Evolutionary conservation across 2,888 invertebrate species (phyloP).

Genomic region (Encarsia formosa): DNA sequence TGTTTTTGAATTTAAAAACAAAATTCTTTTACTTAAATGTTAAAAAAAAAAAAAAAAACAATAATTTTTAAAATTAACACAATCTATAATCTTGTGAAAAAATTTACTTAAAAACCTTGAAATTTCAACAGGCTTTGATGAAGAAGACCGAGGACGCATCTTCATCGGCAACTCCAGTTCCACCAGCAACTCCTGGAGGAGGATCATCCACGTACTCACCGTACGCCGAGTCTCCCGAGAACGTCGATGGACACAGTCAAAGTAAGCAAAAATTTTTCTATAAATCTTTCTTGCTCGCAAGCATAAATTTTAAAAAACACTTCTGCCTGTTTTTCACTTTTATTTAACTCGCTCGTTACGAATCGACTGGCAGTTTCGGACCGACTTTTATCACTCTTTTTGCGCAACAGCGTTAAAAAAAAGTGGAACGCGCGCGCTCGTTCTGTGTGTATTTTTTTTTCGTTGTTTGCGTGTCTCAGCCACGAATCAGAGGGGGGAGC

Average conservation of each 20-base stretch:
- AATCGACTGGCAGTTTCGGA: not conserved
- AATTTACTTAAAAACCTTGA: not conserved
- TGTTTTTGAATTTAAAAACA: too few relatives aligned
- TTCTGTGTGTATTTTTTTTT: not conserved
- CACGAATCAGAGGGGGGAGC: not conserved
- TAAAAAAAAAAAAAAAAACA: too few relatives aligned
- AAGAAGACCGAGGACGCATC: slow-evolving; percentile 43
- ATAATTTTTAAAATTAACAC: too few relatives aligned
- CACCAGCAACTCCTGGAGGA: slow-evolving; percentile 28
- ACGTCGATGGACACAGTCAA: slow-evolving; percentile 46
- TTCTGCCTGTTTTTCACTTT: too few relatives aligned
- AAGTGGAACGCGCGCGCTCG: slow-evolving; percentile 17
- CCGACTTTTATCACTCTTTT: slow-evolving; percentile 3
- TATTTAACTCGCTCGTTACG: not conserved
- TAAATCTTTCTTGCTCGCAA: too few relatives aligned
- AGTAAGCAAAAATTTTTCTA: too few relatives aligned
- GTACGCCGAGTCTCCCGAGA: slow-evolving; percentile 38
- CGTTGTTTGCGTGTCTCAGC: not conserved
- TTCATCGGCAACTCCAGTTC: slow-evolving; percentile 28
- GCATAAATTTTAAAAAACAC: too few relatives aligned
- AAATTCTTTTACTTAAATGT: too few relatives aligned
- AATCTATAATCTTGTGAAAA: too few relatives aligned
- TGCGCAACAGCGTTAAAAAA: slow-evolving; percentile 9
- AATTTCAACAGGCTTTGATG: slow-evolving; percentile 39
- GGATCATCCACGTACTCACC: slow-evolving; percentile 11